A percentile compares a stretch with the other conserved stretches of the same genome.
Conservation (phyloP, 1,140 invertebrate genomes). For the Conus ventricosus region DNA sequence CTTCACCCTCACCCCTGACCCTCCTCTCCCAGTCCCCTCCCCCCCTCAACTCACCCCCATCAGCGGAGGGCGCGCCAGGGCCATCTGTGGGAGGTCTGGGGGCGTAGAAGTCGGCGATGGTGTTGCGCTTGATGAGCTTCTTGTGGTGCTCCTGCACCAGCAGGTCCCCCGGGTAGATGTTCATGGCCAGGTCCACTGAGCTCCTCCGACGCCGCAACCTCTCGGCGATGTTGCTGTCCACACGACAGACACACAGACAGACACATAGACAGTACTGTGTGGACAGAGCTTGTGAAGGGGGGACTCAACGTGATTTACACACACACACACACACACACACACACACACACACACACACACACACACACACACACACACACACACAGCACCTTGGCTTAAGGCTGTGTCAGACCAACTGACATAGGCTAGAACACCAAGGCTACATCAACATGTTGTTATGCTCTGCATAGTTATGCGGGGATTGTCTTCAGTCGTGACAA, state of each 20-base stretch:
- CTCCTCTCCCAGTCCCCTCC: neutral
- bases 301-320: too few species aligned
- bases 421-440: too few species aligned
- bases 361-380: too few species aligned
- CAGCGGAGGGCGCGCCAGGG: slow-evolving; percentile 27
- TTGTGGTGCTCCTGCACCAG: slow-evolving; percentile 68
- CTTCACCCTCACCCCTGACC: neutral
- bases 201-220: slow-evolving; percentile 67
- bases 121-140: slow-evolving; percentile 71
- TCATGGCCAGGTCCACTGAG: slow-evolving; percentile 69
- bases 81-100: slow-evolving; percentile 41
- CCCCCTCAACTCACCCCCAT: slow-evolving; percentile 3
- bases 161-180: slow-evolving; percentile 71
- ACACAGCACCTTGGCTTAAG: too few species aligned
- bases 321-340: too few species aligned
- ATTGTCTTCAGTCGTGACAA: too few species aligned
- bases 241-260: slow-evolving; percentile 14
- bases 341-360: too few species aligned
- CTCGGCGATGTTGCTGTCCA: slow-evolving; percentile 64
- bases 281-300: neutral
- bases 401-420: too few species aligned
- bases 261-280: neutral
- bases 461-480: too few species aligned
- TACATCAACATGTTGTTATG: too few species aligned
- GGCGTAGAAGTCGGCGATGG: slow-evolving; percentile 71